phyloP scores from a whole-genome alignment of 1,140 invertebrate species.

The Papilio machaon region DNA sequence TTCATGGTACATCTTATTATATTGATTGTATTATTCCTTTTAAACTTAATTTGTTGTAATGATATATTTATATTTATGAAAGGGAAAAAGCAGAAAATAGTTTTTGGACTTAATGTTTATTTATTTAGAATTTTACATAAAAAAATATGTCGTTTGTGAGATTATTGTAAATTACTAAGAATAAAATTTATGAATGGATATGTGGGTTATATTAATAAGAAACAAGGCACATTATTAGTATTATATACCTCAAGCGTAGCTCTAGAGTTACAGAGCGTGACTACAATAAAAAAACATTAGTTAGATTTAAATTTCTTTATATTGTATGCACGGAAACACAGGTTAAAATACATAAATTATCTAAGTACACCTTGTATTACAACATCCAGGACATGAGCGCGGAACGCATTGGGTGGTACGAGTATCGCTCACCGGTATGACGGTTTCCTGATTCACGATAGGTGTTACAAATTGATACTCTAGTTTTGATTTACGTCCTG shows the following conservation, averaged over 20 bases:
- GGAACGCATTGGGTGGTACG: slow-evolving; percentile 68
- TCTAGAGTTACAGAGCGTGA: not conserved
- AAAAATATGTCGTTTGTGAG: too few species aligned
- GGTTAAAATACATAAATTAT: not conserved
- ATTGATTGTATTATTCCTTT: not conserved
- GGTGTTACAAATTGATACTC: slow-evolving; percentile 77
- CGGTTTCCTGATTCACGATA: slow-evolving; percentile 54
- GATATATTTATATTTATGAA: not conserved
- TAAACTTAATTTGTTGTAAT: not conserved
- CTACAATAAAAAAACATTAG: slow-evolving; percentile 8
- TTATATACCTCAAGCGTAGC: not conserved
- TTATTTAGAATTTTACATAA: not conserved
- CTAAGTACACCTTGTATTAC: slow-evolving; percentile 32
- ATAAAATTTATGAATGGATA: not conserved
- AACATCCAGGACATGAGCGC: slow-evolving; percentile 52
- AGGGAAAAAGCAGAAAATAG: not conserved
- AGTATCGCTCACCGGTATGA: slow-evolving; percentile 63
- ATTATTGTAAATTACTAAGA: not conserved
- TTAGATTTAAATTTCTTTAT: not conserved
- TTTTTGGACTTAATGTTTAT: not conserved
- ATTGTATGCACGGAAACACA: not conserved
- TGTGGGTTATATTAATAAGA: not conserved
- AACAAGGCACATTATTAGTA: not conserved
- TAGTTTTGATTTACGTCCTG: slow-evolving; percentile 68
- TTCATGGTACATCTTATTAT: not conserved